Evolutionary conservation across 2,797 vertebrate species (phyloP).

Genomic region (Alcedo quadribrachys): DNA sequence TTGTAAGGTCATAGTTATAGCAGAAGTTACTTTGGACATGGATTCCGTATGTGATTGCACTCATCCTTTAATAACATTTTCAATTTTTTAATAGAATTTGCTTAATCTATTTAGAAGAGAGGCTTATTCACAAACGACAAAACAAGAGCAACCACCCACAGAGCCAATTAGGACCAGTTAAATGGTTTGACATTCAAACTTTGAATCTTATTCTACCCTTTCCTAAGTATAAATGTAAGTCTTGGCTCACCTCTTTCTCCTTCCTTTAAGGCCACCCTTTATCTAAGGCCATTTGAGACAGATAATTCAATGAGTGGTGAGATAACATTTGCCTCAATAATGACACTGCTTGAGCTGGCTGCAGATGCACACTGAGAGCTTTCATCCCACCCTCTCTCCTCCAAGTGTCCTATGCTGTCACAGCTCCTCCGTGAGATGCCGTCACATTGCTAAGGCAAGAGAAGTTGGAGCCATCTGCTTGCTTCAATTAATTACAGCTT

Average conservation of each 20-base stretch:
- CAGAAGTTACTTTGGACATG: neutral
- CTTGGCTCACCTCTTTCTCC: neutral
- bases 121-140: neutral
- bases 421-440: constrained; percentile 6
- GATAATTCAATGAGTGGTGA: neutral
- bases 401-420: constrained; percentile 23
- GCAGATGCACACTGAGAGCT: neutral
- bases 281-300: neutral
- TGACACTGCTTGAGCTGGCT: neutral
- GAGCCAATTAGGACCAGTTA: neutral
- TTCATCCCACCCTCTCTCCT: neutral
- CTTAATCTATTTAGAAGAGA: neutral
- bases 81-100: neutral
- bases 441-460: constrained; percentile 10
- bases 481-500: constrained; percentile 52
- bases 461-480: constrained; percentile 39
- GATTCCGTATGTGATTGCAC: neutral
- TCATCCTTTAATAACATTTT: neutral
- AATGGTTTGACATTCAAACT: neutral
- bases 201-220: neutral
- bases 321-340: neutral
- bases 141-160: neutral
- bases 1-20: neutral
- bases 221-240: neutral
- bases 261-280: neutral